Evolutionary conservation across 2,797 vertebrate genomes (phyloP).

Genomic region (Thunnus albacares): DNA sequence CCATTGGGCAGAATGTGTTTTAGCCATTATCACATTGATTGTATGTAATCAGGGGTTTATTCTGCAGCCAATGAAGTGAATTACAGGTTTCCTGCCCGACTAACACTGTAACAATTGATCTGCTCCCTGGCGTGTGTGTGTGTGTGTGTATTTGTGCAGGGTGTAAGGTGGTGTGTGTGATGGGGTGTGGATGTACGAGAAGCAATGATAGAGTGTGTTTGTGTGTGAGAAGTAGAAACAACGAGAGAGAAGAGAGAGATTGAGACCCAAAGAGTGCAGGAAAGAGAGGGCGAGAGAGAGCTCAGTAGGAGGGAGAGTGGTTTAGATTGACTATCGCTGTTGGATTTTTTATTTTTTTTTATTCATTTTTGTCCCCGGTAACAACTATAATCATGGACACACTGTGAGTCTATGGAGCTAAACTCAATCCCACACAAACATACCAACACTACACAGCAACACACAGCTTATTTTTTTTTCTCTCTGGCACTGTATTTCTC

Average conservation of each 20-base stretch:
- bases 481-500: slow-evolving; percentile 27
- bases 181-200: slow-evolving; percentile 43
- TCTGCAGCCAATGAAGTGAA: slow-evolving; percentile 93
- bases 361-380: slow-evolving; percentile 77
- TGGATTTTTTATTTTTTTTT: slow-evolving; percentile 70
- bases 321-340: slow-evolving; percentile 79
- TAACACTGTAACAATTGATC: slow-evolving; percentile 98
- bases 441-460: not conserved
- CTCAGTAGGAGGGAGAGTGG: slow-evolving; percentile 78
- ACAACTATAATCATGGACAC: slow-evolving; percentile 81
- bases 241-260: slow-evolving; percentile 46
- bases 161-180: slow-evolving; percentile 9
- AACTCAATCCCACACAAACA: slow-evolving; percentile 43
- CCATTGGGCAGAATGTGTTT: slow-evolving; percentile 90
- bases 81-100: slow-evolving; percentile 91
- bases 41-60: slow-evolving; percentile 92
- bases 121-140: slow-evolving; percentile 79
- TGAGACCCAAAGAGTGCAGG: slow-evolving; percentile 63
- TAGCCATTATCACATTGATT: slow-evolving; percentile 91
- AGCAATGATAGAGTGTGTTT: slow-evolving; percentile 68
- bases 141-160: slow-evolving; percentile 38
- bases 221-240: slow-evolving; percentile 62
- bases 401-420: slow-evolving; percentile 60
- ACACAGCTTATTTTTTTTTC: slow-evolving; percentile 17
- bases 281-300: slow-evolving; percentile 55